These are phyloP conservation scores for Gasteruption jaculator DNA, from an alignment of 2,888 invertebrate species.

Conservation along the genomic window DNA sequence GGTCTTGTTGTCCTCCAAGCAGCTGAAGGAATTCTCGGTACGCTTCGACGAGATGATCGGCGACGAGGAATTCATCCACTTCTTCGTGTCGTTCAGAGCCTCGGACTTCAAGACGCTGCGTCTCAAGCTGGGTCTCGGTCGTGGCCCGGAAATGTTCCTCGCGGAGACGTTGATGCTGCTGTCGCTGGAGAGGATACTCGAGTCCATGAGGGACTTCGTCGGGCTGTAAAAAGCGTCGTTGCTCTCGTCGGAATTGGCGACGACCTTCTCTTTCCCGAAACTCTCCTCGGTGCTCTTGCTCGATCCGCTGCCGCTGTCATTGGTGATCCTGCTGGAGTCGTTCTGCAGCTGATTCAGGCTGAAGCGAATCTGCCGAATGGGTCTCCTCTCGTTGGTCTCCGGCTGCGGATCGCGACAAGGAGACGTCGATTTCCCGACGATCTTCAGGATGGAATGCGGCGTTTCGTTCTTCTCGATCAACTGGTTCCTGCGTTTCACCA, in stretches of 20 bases:
- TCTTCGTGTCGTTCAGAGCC: conserved; percentile 19
- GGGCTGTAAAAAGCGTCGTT: conserved; percentile 30
- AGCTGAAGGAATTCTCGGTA: conserved; percentile 4
- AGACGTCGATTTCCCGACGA: conserved; percentile 35
- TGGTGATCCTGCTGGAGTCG: conserved; percentile 12
- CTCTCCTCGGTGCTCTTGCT: conserved; percentile 4
- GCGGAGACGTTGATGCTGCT: conserved; percentile 20
- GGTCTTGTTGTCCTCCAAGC: neutral
- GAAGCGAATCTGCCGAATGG: conserved; percentile 42
- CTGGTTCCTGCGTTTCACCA: conserved; percentile 37
- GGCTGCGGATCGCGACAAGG: conserved; percentile 12
- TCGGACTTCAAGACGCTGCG: conserved; percentile 26
- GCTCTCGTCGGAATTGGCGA: conserved; percentile 14
- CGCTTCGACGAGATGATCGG: conserved; percentile 4
- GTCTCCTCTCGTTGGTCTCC: conserved; percentile 16
- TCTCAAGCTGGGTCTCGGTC: conserved; percentile 37
- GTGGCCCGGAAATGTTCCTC: conserved; percentile 28
- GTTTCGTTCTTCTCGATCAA: conserved; percentile 27
- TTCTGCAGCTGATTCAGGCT: conserved; percentile 29
- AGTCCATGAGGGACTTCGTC: conserved; percentile 27
- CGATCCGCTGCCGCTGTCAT: conserved; percentile 13
- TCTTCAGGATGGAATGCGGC: conserved; percentile 47
- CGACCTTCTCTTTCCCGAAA: conserved; percentile 5
- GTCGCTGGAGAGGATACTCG: conserved; percentile 28
- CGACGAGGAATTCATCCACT: conserved; percentile 5